Percentiles rank a stretch among this genome's conserved stretches.
Conservation (phyloP, 2,888 invertebrate genomes). For the Amphipyra tragopoginis region DNA sequence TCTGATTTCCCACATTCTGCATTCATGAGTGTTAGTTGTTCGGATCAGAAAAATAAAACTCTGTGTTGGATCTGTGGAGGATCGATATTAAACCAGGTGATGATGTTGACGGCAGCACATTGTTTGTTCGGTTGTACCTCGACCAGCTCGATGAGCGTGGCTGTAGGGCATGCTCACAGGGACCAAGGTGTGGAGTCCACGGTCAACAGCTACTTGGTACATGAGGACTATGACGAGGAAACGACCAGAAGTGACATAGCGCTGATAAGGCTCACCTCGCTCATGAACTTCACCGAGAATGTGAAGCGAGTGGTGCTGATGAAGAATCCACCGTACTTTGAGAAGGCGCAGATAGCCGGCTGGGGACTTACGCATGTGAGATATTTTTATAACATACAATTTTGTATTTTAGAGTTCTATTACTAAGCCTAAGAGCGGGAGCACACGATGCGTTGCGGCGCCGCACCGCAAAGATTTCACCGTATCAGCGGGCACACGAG, state of each 20-base stretch:
- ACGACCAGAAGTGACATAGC: constrained; percentile 17
- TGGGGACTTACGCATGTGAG: constrained; percentile 36
- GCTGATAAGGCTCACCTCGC: constrained; percentile 3
- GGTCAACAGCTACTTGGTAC: constrained; percentile 30
- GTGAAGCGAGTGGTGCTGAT: constrained; percentile 20
- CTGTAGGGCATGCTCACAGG: constrained; percentile 35
- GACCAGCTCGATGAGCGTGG: constrained; percentile 12
- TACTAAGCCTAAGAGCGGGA: no score
- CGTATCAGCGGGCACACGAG: no score
- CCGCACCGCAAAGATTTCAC: no score
- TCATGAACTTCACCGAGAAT: constrained; percentile 11
- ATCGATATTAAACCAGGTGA: constrained; percentile 53
- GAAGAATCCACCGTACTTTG: constrained; percentile 27
- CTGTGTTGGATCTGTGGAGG: constrained; percentile 48
- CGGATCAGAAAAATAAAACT: background rate
- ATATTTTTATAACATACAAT: background rate
- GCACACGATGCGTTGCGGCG: no score
- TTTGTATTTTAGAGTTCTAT: no score
- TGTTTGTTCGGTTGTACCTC: constrained; percentile 34
- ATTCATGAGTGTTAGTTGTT: constrained; percentile 36
- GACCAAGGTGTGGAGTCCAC: background rate
- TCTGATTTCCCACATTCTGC: constrained; percentile 39
- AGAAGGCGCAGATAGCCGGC: constrained; percentile 39
- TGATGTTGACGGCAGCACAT: constrained; percentile 48
- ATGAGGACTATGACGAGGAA: constrained; percentile 4